Evolutionary conservation across 2,888 invertebrate species (phyloP).

Genomic region (Caradrina clavipalpis): DNA sequence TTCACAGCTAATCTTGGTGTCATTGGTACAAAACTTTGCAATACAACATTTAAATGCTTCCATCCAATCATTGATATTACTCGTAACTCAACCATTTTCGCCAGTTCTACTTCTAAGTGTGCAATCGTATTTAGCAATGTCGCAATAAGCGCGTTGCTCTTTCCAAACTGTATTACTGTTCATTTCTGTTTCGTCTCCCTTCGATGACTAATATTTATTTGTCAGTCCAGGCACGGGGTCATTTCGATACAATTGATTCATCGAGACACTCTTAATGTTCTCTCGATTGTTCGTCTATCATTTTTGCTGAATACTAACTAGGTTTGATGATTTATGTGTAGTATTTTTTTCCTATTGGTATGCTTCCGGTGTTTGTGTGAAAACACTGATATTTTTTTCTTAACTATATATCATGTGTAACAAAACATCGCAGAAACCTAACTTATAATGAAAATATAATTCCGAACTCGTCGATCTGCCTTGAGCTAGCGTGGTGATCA

Average conservation of each 20-base stretch:
- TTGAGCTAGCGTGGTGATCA: too few species aligned
- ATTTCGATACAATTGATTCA: constrained; percentile 86
- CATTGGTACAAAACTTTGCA: not conserved
- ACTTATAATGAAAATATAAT: too few species aligned
- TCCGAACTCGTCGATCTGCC: too few species aligned
- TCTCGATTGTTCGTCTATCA: constrained; percentile 60
- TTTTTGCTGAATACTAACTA: constrained; percentile 54
- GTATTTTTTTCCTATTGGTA: constrained; percentile 16
- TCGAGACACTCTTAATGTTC: constrained; percentile 83
- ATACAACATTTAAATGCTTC: constrained; percentile 28
- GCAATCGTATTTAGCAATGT: constrained; percentile 50
- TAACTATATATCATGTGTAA: too few species aligned
- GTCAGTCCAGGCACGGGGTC: constrained; percentile 74
- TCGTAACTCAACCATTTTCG: constrained; percentile 17
- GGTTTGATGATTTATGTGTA: constrained; percentile 51
- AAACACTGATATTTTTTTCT: not conserved
- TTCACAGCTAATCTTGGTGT: not conserved
- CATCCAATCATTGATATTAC: constrained; percentile 25
- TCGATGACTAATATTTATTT: constrained; percentile 68
- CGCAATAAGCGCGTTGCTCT: constrained; percentile 53
- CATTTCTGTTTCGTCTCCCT: constrained; percentile 54
- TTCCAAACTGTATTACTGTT: constrained; percentile 53
- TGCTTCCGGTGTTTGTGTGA: constrained; percentile 18
- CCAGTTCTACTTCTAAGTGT: constrained; percentile 15
- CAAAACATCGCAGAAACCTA: too few species aligned